These are phyloP conservation scores for Brassicogethes aeneus DNA, from an alignment of 2,888 invertebrate species.

Conservation along the genomic window DNA sequence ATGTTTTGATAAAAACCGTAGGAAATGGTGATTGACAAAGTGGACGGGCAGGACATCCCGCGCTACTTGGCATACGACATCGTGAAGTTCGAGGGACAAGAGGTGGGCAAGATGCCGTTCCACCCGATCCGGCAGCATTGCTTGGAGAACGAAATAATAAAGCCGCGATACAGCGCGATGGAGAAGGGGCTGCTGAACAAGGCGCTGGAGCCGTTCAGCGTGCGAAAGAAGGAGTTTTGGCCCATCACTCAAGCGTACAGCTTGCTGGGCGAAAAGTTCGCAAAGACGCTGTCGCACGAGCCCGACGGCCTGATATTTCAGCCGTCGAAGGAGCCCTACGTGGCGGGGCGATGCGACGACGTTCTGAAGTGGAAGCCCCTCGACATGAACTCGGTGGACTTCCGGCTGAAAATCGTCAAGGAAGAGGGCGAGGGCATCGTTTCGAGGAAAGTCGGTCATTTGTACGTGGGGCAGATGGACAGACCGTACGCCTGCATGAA, in stretches of 20 bases:
- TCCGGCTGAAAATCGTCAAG: conserved; percentile 71
- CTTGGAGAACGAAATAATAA: conserved; percentile 66
- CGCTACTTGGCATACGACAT: conserved; percentile 94
- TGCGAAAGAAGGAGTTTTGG: conserved; percentile 89
- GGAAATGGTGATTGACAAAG: conserved; percentile 96
- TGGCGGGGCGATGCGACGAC: conserved; percentile 68
- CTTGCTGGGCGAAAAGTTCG: conserved; percentile 77
- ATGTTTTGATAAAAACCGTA: conserved; percentile 33
- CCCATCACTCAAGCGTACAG: conserved; percentile 62
- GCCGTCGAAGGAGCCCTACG: conserved; percentile 79
- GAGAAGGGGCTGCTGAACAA: conserved; percentile 64
- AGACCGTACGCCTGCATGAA: conserved; percentile 65
- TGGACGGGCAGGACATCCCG: conserved; percentile 64
- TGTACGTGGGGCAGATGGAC: conserved; percentile 70
- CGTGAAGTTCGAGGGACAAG: conserved; percentile 68
- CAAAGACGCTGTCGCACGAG: conserved; percentile 78
- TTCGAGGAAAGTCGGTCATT: conserved; percentile 47
- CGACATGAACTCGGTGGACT: conserved; percentile 92
- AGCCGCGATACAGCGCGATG: conserved; percentile 67
- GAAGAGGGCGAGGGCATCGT: conserved; percentile 56
- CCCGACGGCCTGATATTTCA: conserved; percentile 98
- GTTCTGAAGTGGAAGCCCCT: conserved; percentile 98
- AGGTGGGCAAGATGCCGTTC: conserved; percentile 71
- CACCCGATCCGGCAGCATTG: conserved; percentile 63
- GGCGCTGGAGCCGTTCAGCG: conserved; percentile 78